Percentiles rank a stretch among this genome's conserved stretches.
phyloP scores from a whole-genome alignment of 2,113 vertebrate genomes.

The Tupaia tana region DNA sequence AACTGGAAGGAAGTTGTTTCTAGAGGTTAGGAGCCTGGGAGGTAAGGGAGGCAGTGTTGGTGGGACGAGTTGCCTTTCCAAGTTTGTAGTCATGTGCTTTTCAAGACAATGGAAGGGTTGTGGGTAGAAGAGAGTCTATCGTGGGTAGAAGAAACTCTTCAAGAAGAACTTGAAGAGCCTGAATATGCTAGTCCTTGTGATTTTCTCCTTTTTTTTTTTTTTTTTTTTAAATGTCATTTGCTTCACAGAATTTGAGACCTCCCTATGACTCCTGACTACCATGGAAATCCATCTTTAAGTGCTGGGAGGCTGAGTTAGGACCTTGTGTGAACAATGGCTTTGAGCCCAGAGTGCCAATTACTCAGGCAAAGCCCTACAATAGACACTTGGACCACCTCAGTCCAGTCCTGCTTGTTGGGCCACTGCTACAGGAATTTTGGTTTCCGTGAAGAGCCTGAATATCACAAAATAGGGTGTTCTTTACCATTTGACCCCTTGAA shows the following conservation, averaged over 20 bases:
- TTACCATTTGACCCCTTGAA: constrained; percentile 77
- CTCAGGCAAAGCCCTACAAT: constrained; percentile 62
- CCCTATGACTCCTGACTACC: not conserved
- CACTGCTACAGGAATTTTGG: not conserved
- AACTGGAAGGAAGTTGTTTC: not conserved
- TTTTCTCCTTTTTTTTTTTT: not conserved
- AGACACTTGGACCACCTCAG: constrained; percentile 49
- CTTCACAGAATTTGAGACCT: not conserved
- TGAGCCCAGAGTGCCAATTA: constrained; percentile 18
- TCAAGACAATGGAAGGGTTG: not conserved
- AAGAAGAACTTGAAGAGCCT: not conserved
- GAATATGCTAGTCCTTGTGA: not conserved
- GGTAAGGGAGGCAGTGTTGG: not conserved
- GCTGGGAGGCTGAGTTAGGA: constrained; percentile 24
- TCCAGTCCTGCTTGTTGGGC: constrained; percentile 32
- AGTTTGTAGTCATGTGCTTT: not conserved
- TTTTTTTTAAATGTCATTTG: not conserved
- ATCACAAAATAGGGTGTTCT: constrained; percentile 75
- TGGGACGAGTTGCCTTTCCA: not conserved
- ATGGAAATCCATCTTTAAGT: not conserved
- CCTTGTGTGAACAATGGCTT: not conserved
- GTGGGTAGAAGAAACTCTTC: not conserved
- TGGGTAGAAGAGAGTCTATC: not conserved
- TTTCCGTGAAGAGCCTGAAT: constrained; percentile 63
- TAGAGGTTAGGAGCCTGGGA: too few relatives aligned